Conservation (phyloP, 2,888 invertebrate species). For the Stratiomys singularior region DNA sequence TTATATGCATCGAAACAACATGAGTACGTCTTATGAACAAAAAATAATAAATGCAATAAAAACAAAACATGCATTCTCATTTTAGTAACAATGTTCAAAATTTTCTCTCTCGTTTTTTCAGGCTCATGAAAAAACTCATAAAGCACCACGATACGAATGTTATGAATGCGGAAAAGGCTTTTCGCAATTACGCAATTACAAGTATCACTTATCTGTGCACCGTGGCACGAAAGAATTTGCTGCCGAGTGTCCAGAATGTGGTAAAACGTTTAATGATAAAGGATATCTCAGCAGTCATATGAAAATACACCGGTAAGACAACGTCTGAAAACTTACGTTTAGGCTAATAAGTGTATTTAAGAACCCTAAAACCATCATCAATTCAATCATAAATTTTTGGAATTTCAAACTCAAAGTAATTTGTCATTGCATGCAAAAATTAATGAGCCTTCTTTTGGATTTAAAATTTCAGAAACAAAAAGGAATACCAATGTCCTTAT, state of each 20-base stretch:
- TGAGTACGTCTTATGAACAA: too few relatives aligned
- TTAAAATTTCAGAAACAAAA: constrained; percentile 71
- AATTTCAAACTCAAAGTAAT: too few relatives aligned
- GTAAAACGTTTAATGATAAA: constrained; percentile 84
- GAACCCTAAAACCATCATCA: too few relatives aligned
- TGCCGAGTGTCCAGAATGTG: constrained; percentile 76
- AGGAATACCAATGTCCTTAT: constrained; percentile 82
- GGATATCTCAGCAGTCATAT: constrained; percentile 87
- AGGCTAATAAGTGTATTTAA: too few relatives aligned
- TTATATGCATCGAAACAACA: background rate
- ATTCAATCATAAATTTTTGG: too few relatives aligned
- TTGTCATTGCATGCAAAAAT: background rate
- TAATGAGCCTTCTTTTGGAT: background rate
- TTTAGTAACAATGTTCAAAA: too few relatives aligned
- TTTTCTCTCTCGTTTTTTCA: constrained; percentile 50
- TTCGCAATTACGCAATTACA: constrained; percentile 84
- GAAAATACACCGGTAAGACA: constrained; percentile 81
- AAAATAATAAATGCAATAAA: too few relatives aligned
- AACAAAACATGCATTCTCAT: too few relatives aligned
- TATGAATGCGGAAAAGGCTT: constrained; percentile 83
- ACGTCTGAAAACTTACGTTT: too few relatives aligned
- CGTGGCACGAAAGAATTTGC: constrained; percentile 86
- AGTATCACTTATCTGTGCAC: constrained; percentile 84
- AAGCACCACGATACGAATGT: constrained; percentile 72
- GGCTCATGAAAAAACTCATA: constrained; percentile 65